phyloP scores from a whole-genome alignment of 2,797 vertebrate genomes.

The Myripristis murdjan region DNA sequence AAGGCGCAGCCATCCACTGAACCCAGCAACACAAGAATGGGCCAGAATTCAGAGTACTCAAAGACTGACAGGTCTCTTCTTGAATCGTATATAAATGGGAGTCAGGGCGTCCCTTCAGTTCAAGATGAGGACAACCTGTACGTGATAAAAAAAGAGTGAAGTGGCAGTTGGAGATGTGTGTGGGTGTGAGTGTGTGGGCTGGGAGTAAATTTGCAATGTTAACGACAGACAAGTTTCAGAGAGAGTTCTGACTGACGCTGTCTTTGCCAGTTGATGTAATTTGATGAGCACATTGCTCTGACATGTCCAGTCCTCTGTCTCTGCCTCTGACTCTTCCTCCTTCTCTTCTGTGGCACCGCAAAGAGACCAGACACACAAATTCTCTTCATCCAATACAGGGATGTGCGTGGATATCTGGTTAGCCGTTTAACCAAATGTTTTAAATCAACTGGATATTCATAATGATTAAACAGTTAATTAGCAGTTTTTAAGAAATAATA shows the following conservation, averaged over 20 bases:
- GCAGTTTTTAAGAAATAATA: too few species aligned
- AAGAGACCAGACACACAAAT: neutral
- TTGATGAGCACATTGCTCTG: neutral
- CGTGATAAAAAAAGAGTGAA: conserved; percentile 2
- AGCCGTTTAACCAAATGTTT: too few species aligned
- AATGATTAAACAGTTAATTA: too few species aligned
- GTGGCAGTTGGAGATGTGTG: neutral
- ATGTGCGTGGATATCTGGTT: too few species aligned
- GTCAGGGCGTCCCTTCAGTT: conserved; percentile 16
- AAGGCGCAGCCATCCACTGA: conserved; percentile 38
- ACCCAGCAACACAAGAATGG: conserved; percentile 45
- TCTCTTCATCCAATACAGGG: too few species aligned
- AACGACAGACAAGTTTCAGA: conserved; percentile 33
- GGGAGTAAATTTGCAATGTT: conserved; percentile 19
- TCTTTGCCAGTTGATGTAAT: conserved; percentile 19
- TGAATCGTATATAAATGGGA: conserved; percentile 34
- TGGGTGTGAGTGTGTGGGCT: neutral
- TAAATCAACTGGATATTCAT: too few species aligned
- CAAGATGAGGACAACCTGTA: neutral
- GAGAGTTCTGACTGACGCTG: conserved; percentile 18
- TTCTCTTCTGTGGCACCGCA: neutral
- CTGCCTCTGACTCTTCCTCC: neutral
- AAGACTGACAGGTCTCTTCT: conserved; percentile 38
- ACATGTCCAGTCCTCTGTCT: neutral
- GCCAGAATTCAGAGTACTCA: conserved; percentile 47